Percentiles rank a stretch among this genome's conserved stretches.
Conservation (phyloP, 2,797 vertebrate species). For the Pipistrellus nathusii region DNA sequence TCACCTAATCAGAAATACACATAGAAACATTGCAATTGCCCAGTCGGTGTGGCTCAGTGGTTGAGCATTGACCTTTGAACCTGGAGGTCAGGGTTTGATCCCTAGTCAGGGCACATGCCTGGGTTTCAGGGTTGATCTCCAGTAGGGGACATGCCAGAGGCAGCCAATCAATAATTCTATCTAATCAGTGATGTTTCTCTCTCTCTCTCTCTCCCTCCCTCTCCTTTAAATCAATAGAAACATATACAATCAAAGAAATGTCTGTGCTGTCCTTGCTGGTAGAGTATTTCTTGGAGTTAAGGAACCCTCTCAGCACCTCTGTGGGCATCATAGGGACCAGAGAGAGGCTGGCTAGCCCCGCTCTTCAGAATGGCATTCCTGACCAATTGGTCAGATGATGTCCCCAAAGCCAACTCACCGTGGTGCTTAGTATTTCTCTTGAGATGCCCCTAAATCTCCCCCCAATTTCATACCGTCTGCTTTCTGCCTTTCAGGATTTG, state of each 20-base stretch:
- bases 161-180: no score
- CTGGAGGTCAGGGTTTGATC: no score
- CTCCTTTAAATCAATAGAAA: neutral
- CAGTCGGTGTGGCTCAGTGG: no score
- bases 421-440: conserved; percentile 27
- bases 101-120: no score
- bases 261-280: neutral
- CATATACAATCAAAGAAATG: neutral
- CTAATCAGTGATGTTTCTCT: no score
- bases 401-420: neutral
- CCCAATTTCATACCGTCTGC: neutral
- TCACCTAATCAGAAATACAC: neutral
- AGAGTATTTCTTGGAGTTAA: neutral
- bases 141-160: no score
- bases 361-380: neutral
- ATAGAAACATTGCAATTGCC: neutral
- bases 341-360: neutral
- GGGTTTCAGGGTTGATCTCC: no score
- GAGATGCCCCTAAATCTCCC: neutral
- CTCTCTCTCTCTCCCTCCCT: no score
- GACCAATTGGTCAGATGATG: neutral
- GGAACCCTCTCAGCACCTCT: neutral
- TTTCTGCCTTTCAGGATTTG: conserved; percentile 39
- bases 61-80: no score
- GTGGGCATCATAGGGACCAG: neutral